Evolutionary conservation across 1,140 invertebrate genomes (phyloP), one percentile per base, ranked within the genome.

Genomic region (fruit fly (Drosophila melanogaster)): DNA sequence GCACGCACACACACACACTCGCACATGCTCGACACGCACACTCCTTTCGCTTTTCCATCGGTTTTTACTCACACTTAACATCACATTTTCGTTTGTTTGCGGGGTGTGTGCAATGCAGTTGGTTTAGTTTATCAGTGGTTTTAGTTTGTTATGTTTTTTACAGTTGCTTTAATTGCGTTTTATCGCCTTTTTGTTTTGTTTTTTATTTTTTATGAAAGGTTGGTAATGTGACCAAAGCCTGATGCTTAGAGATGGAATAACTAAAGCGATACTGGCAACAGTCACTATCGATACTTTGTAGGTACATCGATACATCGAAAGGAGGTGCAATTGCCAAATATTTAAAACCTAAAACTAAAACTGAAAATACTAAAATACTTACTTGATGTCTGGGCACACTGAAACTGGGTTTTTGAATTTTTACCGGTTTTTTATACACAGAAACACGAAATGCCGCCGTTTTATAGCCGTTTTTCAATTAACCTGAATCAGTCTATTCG

Each of bases 51-150:
- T 24, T 50, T 61, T 59, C 47, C 59, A 67, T 57, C 14, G 33
- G 56, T 35, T 58, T 50, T 61, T 67, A 87, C 83, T 87, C 62
- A 87, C 77, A 75, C 80, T 83, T 77, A 81, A 79, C 79, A 86
- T 86, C 83, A 86, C 81, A 87, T 86, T 87, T 87, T 64, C 26
- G n/a, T 59, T 60, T 60, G 19, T 67, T 65, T 50, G 15, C 38
- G 35, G 60, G 35, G 43, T 61, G 59, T 64, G 59, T 65, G 59
- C 59, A 41, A 46, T 67, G 37, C 30, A 65, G 61, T 47, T 60
- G 58, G 30, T 17, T 51, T 51, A 7, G 37, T 49, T n/a, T 67
- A 67, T 64, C 44, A 67, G 44, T 65, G 59, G 37, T 41, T 50
- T 4, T 6, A 35, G 33, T 30, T 38, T 66, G 4, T 67, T 24